Evolutionary conservation across 1,140 invertebrate species (phyloP), one percentile per base, ranked within the genome.

Genomic region (Leptinotarsa lineolata): DNA sequence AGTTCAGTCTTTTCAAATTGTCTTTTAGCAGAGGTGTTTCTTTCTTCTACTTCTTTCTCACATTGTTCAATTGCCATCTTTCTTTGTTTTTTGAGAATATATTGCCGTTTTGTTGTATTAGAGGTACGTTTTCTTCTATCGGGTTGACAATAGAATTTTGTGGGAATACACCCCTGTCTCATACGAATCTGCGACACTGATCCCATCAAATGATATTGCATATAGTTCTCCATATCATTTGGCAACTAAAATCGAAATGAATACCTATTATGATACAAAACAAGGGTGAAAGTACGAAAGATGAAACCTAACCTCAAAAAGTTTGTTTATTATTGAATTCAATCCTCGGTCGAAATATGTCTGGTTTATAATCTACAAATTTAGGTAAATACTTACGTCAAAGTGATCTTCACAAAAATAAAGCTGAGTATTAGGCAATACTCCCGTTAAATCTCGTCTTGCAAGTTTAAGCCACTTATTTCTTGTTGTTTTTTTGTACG

Each of bases 171-270:
- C 0, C 72, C 75, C 64, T 30, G 77, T 77, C 76, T 82, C 79
- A 80, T 77, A 2, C 77, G 77, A 13, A 81, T 21, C 44, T 78
- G 70, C 22, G 73, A 74, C 18, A 81, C 79, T 8, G 67, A 79
- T 1, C 78, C 79, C 79, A 79, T 81, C 20, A 82, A 18, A 72
- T 76, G 69, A 75, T 81, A 81, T 64, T 77, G 11, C 73, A 77
- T 82, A 74, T 77, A 82, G 74, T 82, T 80, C n/a, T 74, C 72
- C 79, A 79, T 81, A 75, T 81, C 80, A 76, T 81, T 80, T 80
- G 73, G 77, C 60, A 81, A 72, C 78, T 80, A 71, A 72, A 81
- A 54, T 54, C n/a, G 15, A 18, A 54, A 16, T 13, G 12, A 54
- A 54, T 54, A 54, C 48, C 1, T 16, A 54, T 16, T 54, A 54